Conservation (phyloP, 2,797 vertebrate species). For the Lycodopsis pacificus region DNA sequence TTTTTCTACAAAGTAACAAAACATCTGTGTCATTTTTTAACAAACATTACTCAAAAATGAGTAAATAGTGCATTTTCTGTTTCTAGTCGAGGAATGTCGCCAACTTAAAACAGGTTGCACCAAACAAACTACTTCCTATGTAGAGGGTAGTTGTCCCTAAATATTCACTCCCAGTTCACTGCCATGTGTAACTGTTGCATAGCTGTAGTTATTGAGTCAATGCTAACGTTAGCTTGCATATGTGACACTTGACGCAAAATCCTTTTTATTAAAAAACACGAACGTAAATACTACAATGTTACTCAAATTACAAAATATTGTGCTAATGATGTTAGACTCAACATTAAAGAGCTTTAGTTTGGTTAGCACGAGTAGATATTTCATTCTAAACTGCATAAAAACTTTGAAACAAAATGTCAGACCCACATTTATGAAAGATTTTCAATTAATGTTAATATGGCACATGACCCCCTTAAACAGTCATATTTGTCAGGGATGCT, state of each 20-base stretch:
- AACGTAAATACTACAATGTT: not conserved
- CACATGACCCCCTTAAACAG: not conserved
- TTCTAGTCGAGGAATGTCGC: not conserved
- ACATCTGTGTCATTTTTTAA: not conserved
- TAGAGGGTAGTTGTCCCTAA: not conserved
- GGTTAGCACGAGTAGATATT: not conserved
- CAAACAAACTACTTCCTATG: not conserved
- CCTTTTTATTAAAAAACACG: conserved; percentile 1
- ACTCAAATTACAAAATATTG: not conserved
- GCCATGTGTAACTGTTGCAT: not conserved
- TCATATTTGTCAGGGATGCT: not conserved
- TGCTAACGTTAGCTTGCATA: not conserved
- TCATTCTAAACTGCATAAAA: not conserved
- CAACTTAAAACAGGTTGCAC: not conserved
- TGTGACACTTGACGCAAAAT: not conserved
- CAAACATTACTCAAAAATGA: not conserved
- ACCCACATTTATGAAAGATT: not conserved
- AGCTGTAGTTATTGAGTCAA: not conserved
- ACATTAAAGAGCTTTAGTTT: not conserved
- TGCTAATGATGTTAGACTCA: not conserved
- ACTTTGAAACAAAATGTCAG: not conserved
- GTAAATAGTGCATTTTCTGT: not conserved
- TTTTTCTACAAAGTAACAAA: not conserved
- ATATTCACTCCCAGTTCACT: not conserved
- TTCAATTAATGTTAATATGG: not conserved